phyloP scores from a whole-genome alignment of 2,888 invertebrate genomes.

The Cephus sareptanus region DNA sequence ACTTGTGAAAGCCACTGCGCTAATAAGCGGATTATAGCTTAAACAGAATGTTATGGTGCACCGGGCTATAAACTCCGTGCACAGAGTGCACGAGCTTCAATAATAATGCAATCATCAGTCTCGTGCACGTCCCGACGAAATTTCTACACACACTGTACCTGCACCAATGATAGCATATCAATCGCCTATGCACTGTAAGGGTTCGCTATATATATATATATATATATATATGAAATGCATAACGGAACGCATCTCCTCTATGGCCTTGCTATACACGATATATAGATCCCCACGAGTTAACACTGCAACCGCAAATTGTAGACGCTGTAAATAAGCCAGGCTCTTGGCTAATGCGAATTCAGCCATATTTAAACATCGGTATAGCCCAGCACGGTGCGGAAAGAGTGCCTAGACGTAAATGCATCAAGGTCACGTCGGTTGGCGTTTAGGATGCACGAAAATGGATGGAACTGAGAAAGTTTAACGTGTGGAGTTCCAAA shows the following conservation, averaged over 20 bases:
- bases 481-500: constrained; percentile 40
- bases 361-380: background rate
- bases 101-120: background rate
- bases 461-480: background rate
- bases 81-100: background rate
- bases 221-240: too few relatives aligned
- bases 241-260: background rate
- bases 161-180: background rate
- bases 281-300: background rate
- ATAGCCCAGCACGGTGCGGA: background rate
- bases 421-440: background rate
- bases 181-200: too few relatives aligned
- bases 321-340: background rate
- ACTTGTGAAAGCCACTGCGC: background rate
- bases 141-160: background rate
- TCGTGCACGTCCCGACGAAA: background rate
- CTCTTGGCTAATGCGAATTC: background rate
- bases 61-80: background rate
- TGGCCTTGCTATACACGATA: background rate
- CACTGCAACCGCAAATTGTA: background rate
- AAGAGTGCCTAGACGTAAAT: background rate
- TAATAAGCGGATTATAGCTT: background rate
- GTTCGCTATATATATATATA: too few relatives aligned
- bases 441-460: background rate
- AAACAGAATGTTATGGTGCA: background rate